Evolutionary conservation across 2,888 invertebrate genomes (phyloP).

Genomic region (Trissonchulus latispiculum): DNA sequence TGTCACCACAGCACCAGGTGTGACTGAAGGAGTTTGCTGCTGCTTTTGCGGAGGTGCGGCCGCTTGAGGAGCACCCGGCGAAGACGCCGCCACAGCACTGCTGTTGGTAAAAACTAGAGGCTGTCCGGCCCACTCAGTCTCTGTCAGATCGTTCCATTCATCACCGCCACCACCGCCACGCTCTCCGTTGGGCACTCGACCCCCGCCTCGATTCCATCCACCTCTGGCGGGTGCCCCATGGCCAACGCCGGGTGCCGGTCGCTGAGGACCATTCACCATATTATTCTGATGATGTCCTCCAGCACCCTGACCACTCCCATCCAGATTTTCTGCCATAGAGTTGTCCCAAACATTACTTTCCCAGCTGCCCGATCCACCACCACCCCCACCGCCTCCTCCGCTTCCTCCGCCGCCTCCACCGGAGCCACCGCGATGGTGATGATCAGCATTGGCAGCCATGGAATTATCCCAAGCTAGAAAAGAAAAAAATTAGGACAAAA

Average conservation of each 20-base stretch:
- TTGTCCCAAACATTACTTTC: constrained; percentile 11
- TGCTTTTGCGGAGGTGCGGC: too few relatives aligned
- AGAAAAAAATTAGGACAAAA: too few relatives aligned
- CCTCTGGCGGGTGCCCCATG: background rate
- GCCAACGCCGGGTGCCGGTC: background rate
- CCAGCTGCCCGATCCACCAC: background rate
- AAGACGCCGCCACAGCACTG: background rate
- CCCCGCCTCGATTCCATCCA: background rate
- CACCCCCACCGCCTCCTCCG: background rate
- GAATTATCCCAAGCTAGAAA: too few relatives aligned
- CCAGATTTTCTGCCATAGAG: constrained; percentile 15
- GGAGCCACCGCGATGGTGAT: too few relatives aligned
- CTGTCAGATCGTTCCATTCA: background rate
- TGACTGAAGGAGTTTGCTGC: too few relatives aligned
- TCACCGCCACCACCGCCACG: background rate
- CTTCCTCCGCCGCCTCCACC: background rate
- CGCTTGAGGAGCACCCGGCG: background rate
- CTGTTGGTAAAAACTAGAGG: constrained; percentile 9
- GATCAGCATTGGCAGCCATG: too few relatives aligned
- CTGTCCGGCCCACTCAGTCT: constrained; percentile 7
- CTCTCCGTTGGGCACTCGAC: background rate
- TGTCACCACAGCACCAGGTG: background rate
- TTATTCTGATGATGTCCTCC: background rate
- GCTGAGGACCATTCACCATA: too few relatives aligned
- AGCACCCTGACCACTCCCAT: too few relatives aligned